These are phyloP conservation scores for Xestia rhomboidea DNA, from an alignment of 2,888 invertebrate species.

Conservation along the genomic window DNA sequence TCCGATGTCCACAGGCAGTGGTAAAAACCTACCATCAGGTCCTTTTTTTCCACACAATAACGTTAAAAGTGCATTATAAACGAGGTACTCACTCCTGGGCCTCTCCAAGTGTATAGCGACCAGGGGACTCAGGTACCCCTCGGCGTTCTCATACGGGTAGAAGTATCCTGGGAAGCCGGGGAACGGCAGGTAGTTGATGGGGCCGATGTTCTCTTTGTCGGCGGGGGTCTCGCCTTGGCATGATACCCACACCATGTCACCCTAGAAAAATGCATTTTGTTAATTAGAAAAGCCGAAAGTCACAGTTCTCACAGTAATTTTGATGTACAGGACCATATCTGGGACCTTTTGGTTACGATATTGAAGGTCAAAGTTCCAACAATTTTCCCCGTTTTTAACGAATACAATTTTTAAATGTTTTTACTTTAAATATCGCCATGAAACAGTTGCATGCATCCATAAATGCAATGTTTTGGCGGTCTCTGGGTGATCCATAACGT, in stretches of 20 bases:
- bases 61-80: not conserved
- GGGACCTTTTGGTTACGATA: not conserved
- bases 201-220: constrained; percentile 97
- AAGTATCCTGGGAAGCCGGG: constrained; percentile 97
- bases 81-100: constrained; percentile 93
- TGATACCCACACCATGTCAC: constrained; percentile 95
- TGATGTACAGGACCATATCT: not conserved
- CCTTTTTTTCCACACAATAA: not conserved
- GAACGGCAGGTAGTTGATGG: constrained; percentile 94
- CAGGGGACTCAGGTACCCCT: constrained; percentile 96
- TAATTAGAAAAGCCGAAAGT: not conserved
- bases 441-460: too few species aligned
- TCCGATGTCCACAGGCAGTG: not conserved
- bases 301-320: not conserved
- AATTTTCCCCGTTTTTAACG: not conserved
- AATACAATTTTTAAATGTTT: not conserved
- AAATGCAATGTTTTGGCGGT: too few species aligned
- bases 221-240: constrained; percentile 98
- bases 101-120: constrained; percentile 95
- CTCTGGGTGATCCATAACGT: not conserved
- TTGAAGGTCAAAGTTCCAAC: not conserved
- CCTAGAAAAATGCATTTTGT: constrained; percentile 64
- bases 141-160: constrained; percentile 96
- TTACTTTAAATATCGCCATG: not conserved
- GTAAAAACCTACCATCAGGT: not conserved